A percentile compares a stretch with the other conserved stretches of the same genome.
Conservation (phyloP, 2,113 vertebrate species). For the Dicerorhinus sumatrensis region DNA sequence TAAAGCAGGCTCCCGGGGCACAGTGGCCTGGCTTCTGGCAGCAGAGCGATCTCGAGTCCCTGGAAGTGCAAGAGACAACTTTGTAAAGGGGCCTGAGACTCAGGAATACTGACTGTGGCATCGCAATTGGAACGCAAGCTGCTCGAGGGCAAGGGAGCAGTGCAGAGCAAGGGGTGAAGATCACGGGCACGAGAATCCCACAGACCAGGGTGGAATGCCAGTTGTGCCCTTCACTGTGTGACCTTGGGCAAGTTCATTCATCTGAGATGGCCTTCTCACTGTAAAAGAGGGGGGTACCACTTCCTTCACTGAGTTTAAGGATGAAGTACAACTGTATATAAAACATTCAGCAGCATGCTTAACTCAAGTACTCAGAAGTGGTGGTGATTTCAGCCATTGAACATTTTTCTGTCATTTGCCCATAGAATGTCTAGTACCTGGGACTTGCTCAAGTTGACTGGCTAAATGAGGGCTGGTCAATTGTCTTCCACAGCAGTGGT, state of each 20-base stretch:
- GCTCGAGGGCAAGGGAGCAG: not conserved
- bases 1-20: not conserved
- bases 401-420: not conserved
- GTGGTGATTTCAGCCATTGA: not conserved
- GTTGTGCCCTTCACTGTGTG: not conserved
- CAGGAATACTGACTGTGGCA: not conserved
- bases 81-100: not conserved
- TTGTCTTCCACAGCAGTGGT: not conserved
- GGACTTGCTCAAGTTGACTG: not conserved
- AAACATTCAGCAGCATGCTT: not conserved
- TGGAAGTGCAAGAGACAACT: not conserved
- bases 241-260: not conserved
- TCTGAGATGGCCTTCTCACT: not conserved
- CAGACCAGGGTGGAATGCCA: too few species aligned
- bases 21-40: not conserved
- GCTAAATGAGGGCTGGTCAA: not conserved
- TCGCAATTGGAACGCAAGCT: not conserved
- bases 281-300: not conserved
- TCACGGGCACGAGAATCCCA: fast-evolving
- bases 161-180: not conserved
- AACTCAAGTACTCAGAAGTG: not conserved
- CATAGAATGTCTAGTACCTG: not conserved
- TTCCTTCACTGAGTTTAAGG: not conserved
- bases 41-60: not conserved
- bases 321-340: not conserved